phyloP scores from a whole-genome alignment of 2,797 vertebrate species.

The Pseudomugil gertrudae region DNA sequence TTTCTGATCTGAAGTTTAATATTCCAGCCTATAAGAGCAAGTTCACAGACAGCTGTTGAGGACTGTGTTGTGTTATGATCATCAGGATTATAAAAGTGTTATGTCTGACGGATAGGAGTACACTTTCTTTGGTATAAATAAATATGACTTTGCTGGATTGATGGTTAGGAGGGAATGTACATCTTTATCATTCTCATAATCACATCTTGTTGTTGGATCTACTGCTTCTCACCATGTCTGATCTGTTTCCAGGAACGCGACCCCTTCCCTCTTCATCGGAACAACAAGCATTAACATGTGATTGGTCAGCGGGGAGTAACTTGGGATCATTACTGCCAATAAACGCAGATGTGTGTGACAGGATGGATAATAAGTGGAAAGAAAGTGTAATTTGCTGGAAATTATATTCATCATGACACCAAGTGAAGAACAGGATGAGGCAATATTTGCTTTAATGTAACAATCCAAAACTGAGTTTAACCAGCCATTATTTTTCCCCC shows the following conservation, averaged over 20 bases:
- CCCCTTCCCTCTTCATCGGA: slow-evolving; percentile 25
- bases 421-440: slow-evolving; percentile 36
- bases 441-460: slow-evolving; percentile 43
- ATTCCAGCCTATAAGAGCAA: not conserved
- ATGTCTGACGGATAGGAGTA: not conserved
- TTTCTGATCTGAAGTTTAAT: not conserved
- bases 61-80: not conserved
- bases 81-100: not conserved
- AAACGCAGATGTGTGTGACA: slow-evolving; percentile 64
- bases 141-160: not conserved
- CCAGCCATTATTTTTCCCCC: slow-evolving; percentile 39
- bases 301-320: slow-evolving; percentile 70
- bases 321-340: slow-evolving; percentile 72
- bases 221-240: slow-evolving; percentile 11
- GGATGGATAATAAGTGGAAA: slow-evolving; percentile 32
- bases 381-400: slow-evolving; percentile 46
- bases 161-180: not conserved
- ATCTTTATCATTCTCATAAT: slow-evolving; percentile 23
- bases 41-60: slow-evolving; percentile 3
- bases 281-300: slow-evolving; percentile 62
- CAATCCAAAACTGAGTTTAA: slow-evolving; percentile 37
- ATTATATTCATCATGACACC: slow-evolving; percentile 31
- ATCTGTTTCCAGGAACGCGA: slow-evolving; percentile 39
- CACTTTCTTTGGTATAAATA: not conserved
- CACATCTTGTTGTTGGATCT: slow-evolving; percentile 21